Conservation (phyloP, 1,140 invertebrate species). For the Meloidogyne floridensis region DNA sequence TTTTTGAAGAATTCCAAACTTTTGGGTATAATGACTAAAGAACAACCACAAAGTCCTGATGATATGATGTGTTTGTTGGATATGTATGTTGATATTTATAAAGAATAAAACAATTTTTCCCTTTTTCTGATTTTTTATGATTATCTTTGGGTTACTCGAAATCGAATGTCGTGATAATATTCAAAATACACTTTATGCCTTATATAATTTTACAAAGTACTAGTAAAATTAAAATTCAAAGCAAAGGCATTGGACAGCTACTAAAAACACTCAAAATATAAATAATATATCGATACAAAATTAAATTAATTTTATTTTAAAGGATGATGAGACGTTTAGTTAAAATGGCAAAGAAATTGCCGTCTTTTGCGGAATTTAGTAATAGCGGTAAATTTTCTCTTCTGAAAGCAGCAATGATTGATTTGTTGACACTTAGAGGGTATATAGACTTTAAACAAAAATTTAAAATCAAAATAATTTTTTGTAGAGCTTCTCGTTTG, state of each 20-base stretch:
- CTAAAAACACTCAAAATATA: not conserved
- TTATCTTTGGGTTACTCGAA: too few species aligned
- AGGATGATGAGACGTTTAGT: conserved; percentile 60
- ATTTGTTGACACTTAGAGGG: conserved; percentile 56
- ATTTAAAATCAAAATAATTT: not conserved
- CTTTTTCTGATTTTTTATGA: not conserved
- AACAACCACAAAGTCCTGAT: conserved; percentile 36
- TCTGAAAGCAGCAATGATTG: conserved; percentile 69
- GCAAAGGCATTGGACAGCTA: too few species aligned
- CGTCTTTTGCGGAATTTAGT: conserved; percentile 52
- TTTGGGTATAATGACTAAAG: conserved; percentile 41
- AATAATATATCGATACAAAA: conserved; percentile 34
- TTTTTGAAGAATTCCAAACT: conserved; percentile 5
- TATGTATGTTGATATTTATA: conserved; percentile 2
- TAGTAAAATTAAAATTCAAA: too few species aligned
- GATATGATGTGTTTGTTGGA: conserved; percentile 63
- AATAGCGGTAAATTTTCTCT: conserved; percentile 59
- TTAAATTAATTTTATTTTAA: not conserved
- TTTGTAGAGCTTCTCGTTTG: conserved; percentile 45
- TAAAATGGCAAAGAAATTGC: conserved; percentile 59
- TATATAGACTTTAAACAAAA: not conserved
- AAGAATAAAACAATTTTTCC: too few species aligned
- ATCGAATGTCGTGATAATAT: too few species aligned
- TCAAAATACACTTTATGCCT: too few species aligned
- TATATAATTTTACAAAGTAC: too few species aligned